Conservation (phyloP, 2,113 vertebrate species). For the Pseudolaguvia tuberculata region DNA sequence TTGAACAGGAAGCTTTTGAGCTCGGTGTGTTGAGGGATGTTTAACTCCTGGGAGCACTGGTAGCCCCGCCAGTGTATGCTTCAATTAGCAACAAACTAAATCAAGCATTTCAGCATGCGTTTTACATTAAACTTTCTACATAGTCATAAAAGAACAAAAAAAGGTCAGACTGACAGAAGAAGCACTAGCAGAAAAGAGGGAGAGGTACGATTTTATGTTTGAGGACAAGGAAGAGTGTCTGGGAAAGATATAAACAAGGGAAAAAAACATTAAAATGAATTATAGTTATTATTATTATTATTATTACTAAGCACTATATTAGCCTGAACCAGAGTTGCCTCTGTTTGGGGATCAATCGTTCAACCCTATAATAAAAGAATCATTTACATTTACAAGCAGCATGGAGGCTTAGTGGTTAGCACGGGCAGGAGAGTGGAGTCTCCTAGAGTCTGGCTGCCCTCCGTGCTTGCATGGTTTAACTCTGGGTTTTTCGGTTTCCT, state of each 20-base stretch:
- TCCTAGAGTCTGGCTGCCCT: too few species aligned
- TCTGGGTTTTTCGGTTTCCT: too few species aligned
- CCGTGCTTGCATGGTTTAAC: too few species aligned
- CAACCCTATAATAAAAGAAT: not conserved
- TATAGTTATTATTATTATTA: too few species aligned
- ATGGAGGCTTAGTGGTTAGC: too few species aligned
- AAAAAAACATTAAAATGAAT: too few species aligned
- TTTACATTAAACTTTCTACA: conserved; percentile 17
- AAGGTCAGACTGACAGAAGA: not conserved
- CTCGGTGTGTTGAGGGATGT: conserved; percentile 7
- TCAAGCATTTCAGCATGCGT: conserved; percentile 40
- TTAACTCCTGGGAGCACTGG: conserved; percentile 11
- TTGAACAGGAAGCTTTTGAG: conserved; percentile 44
- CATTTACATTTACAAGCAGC: too few species aligned
- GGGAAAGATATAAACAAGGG: too few species aligned
- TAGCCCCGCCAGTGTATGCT: conserved; percentile 35
- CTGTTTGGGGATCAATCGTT: not conserved
- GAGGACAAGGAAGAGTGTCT: too few species aligned
- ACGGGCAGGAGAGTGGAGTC: too few species aligned
- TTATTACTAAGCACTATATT: not conserved
- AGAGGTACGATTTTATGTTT: not conserved
- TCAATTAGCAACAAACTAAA: conserved; percentile 50
- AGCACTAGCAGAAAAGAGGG: not conserved
- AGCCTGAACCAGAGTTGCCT: not conserved
- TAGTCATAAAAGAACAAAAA: not conserved